Base-by-base conservation (phyloP, 2,113 vertebrate species). In the Mastomys coucha region DNA sequence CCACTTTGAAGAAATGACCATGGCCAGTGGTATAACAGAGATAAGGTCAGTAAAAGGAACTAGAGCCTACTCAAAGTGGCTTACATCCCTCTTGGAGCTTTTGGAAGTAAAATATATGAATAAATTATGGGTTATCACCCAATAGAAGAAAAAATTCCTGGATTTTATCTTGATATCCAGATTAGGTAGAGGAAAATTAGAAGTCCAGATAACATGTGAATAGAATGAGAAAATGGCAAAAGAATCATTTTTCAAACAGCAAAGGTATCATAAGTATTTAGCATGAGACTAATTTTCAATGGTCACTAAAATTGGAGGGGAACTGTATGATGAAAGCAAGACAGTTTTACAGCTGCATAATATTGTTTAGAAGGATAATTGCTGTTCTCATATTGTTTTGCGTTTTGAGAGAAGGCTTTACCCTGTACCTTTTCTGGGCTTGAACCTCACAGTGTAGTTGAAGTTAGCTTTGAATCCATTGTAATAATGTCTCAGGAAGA, bases 61-160 rank as follows among this genome's bases (percentile, higher is more conserved):
- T 49, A 65, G 36, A 77, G 9, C 22, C 33, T 56, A 86, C 33
- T 60, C 49, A 82, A 70, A 93, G 20, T 42, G 45, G 11, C 14
- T 81, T 14, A 31, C 24, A 84, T 9, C 0, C 86, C 70, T 26
- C 1, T 84, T 26, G 17, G 28, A 75, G 82, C 51, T 77, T 42
- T 56, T n/a, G 45, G 60, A 36, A 95, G 53, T 12, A 84, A 67
- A 91, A 91, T 56, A 86, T 73, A 91, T 58, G 80, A 78, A 58
- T 72, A 88, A 80, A 28, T 65, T 28, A 28, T 65, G 24, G 58
- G 28, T 42, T n/a, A 63, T 13, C 7, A 28, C 20, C 5, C 36
- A 42, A 36, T n/a, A 81, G 20, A 77, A 69, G 4, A 69, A 67
- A 45, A n/a, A n/a, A 36, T 60, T 60, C 33, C 51, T 36, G 73